Evolutionary conservation across 2,113 vertebrate genomes (phyloP).

Genomic region (Hystrix cristata): DNA sequence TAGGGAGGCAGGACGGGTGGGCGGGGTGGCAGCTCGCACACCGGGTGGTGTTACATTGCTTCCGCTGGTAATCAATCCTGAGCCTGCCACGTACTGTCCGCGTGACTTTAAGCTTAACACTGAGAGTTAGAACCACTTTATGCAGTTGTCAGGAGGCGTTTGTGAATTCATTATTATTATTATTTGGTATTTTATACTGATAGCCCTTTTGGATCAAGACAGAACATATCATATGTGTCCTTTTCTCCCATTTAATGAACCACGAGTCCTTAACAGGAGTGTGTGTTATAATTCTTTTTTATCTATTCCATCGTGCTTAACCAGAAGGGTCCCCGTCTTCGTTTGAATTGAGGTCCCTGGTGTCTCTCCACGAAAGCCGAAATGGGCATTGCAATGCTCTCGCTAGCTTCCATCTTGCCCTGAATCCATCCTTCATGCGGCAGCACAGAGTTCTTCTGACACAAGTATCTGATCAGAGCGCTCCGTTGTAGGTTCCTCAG

Average conservation of each 20-base stretch:
- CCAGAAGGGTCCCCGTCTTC: not conserved
- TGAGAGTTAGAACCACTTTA: not conserved
- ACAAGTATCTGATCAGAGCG: not conserved
- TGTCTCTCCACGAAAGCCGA: not conserved
- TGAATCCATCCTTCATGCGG: not conserved
- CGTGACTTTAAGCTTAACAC: no score
- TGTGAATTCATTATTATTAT: not conserved
- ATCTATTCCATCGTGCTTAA: not conserved
- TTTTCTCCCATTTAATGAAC: not conserved
- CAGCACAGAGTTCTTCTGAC: not conserved
- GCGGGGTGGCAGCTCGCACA: accelerated
- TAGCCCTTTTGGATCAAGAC: not conserved
- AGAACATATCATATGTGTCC: not conserved
- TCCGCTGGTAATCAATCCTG: not conserved
- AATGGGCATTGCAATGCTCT: not conserved
- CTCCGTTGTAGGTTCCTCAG: not conserved
- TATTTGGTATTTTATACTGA: not conserved
- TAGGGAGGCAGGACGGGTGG: no score
- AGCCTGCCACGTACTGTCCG: no score
- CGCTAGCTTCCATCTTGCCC: not conserved
- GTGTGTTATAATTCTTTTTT: not conserved
- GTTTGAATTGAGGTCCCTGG: not conserved
- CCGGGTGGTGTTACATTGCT: accelerated
- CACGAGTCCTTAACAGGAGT: not conserved
- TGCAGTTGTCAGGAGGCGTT: not conserved